These are phyloP conservation scores for Enteromius trimaculatus DNA, from an alignment of 2,797 vertebrate genomes.

Conservation along the genomic window DNA sequence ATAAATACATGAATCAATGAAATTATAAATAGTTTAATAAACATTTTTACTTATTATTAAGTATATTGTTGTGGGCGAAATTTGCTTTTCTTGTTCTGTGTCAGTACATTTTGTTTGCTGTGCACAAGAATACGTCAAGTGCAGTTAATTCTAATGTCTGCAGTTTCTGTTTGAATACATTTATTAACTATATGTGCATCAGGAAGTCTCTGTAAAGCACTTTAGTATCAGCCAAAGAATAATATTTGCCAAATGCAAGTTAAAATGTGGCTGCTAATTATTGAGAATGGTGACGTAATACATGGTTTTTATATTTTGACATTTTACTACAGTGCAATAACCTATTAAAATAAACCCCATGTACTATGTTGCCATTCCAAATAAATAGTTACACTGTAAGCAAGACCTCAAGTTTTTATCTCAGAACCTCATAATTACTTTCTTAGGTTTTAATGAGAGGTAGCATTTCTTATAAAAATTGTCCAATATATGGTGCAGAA, in stretches of 20 bases:
- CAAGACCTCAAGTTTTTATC: background rate
- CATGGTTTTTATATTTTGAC: background rate
- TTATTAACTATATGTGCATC: background rate
- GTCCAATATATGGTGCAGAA: background rate
- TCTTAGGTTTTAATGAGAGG: conserved; percentile 2
- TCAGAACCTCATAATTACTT: background rate
- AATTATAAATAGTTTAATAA: background rate
- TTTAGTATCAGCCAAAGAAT: background rate
- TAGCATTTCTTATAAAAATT: background rate
- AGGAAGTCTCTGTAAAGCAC: background rate
- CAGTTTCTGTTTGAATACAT: background rate
- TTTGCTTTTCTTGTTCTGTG: background rate
- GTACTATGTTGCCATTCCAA: background rate
- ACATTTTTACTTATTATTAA: background rate
- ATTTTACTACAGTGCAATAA: background rate
- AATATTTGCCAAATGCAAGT: conserved; percentile 5
- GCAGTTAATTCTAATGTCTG: background rate
- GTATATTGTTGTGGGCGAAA: background rate
- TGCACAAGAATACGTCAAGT: background rate
- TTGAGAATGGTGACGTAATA: background rate
- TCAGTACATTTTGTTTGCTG: background rate
- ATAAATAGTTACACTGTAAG: conserved; percentile 7
- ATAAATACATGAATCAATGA: background rate
- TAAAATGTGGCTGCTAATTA: background rate
- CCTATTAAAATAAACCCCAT: background rate